These are phyloP conservation scores for Porphyrio hochstetteri DNA, from an alignment of 2,113 vertebrate genomes.

Conservation along the genomic window DNA sequence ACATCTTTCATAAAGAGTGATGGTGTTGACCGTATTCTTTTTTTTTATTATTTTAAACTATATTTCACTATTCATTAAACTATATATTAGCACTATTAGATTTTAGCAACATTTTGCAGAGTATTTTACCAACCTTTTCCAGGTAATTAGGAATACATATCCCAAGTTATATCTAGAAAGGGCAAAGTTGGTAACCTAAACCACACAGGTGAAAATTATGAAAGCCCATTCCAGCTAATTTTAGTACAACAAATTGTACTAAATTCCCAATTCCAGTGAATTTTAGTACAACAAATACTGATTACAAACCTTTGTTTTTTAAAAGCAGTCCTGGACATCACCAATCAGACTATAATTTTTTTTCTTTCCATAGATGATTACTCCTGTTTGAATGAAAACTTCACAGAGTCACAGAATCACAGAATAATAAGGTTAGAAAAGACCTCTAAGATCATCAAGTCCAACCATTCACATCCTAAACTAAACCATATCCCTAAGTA, in stretches of 20 bases:
- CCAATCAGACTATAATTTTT: not conserved
- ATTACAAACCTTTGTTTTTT: not conserved
- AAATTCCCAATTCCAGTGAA: not conserved
- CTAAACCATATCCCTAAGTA: no score
- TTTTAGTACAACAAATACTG: not conserved
- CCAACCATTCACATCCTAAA: no score
- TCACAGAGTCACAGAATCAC: no score
- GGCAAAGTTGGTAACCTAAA: not conserved
- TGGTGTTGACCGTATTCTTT: not conserved
- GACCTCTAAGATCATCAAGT: no score
- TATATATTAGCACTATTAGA: not conserved
- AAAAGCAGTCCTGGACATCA: not conserved
- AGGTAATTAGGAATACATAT: not conserved
- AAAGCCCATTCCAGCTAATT: not conserved
- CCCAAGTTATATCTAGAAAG: not conserved
- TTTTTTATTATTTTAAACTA: not conserved
- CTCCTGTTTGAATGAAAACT: not conserved
- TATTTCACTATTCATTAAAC: no score
- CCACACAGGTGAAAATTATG: not conserved
- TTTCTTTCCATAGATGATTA: not conserved
- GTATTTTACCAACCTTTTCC: not conserved
- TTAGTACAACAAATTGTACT: not conserved
- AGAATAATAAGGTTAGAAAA: no score
- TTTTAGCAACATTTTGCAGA: not conserved
- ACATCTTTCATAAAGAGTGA: not conserved